A percentile compares a stretch with the other conserved stretches of the same genome.
phyloP scores from a whole-genome alignment of 2,113 vertebrate species.

The Rhabdornis inornatus region DNA sequence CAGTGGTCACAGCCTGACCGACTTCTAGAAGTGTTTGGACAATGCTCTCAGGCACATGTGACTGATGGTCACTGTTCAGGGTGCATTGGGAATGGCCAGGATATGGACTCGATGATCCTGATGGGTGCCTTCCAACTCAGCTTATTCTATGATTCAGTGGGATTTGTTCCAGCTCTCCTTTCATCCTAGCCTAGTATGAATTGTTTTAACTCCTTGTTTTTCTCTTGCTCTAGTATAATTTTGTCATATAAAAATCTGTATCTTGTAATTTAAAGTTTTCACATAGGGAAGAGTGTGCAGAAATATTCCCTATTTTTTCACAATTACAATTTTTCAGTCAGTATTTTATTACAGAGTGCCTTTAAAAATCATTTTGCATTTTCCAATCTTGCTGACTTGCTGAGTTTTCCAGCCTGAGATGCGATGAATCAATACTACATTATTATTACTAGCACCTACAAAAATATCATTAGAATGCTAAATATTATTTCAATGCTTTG shows the following conservation, averaged over 20 bases:
- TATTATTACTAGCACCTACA: slow-evolving; percentile 45
- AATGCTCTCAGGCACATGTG: accelerated
- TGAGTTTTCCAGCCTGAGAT: neutral
- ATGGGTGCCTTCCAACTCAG: neutral
- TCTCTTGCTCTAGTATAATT: neutral
- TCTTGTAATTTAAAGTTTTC: neutral
- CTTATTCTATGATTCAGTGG: neutral
- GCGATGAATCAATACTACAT: slow-evolving; percentile 38
- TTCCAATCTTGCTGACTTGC: slow-evolving; percentile 9
- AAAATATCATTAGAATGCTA: slow-evolving; percentile 48
- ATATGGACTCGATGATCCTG: accelerated
- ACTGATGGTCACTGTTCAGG: neutral
- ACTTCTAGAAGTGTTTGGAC: accelerated
- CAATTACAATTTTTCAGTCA: neutral
- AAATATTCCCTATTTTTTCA: neutral
- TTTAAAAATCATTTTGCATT: neutral
- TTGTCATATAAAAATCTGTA: neutral
- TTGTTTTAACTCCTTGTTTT: neutral
- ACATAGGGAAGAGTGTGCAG: neutral
- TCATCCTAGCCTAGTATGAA: neutral
- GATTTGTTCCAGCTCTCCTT: neutral
- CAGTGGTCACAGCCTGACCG: neutral
- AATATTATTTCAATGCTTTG: slow-evolving; percentile 34
- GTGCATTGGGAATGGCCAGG: too few relatives aligned
- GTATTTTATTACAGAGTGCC: neutral